Base-by-base conservation (phyloP, 2,888 invertebrate species). In the Drosophila ochracea region DNA sequence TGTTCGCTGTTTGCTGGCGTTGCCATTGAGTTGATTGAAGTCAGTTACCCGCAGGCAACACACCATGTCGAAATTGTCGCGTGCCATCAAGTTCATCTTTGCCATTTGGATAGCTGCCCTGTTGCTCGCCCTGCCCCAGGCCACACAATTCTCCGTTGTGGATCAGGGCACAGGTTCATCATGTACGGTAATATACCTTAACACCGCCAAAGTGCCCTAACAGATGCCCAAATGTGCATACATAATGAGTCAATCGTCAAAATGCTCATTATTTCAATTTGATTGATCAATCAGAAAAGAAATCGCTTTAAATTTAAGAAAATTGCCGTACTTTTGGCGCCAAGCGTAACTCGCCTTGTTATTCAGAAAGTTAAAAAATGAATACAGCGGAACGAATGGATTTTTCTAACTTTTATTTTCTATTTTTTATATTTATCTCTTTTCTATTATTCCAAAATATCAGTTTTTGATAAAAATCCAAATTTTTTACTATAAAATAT, bases 41-140 rank as follows among this genome's bases (percentile, higher is more conserved):
- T 43, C 58, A 41, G 54, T 47, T 75, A 39, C 59, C 30, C 30
- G 41, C 70, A 93, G 93, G 80, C 93, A 93, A 73, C 98, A 98
- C 91, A 97, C 97, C 71, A 96, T 97, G 96, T 97, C 98, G 5
- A 97, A 97, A 88, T 94, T 98, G 49, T 96, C 97, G 25, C 94
- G 98, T 57, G 98, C 97, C 11, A 94, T 97, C 61, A 96, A 96
- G 91, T 95, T 97, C 84, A 97, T 98, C 53, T 92, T 97, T 33
- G 93, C 95, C 52, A 95, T 98, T 73, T 99, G 98, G 98, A 92
- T 97, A 54, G 94, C 96, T 0, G 96, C 98, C 0, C 93, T 97
- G 78, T 94, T 95, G 77, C 93, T 96, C 84, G 97, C 97, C 0
- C 93, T 96, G 52, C 97, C 97, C 0, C 96, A 96, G 91, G 97